phyloP scores from a whole-genome alignment of 2,797 vertebrate genomes.

The Meda fulgida region DNA sequence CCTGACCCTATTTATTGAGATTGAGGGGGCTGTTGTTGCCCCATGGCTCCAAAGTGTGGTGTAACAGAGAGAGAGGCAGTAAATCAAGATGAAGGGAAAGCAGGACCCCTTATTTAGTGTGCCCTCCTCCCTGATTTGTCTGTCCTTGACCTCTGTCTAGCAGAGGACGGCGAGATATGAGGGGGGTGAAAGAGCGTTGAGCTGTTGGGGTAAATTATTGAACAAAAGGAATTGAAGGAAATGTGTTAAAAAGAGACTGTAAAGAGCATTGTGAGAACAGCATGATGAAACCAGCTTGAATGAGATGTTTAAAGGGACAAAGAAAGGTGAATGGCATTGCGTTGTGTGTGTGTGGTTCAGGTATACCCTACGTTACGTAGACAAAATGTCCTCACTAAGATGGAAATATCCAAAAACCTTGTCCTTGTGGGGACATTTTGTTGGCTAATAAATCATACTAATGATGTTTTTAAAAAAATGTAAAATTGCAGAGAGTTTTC shows the following conservation, averaged over 20 bases:
- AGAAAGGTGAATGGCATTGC: background rate
- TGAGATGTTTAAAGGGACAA: slow-evolving; percentile 8
- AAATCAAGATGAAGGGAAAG: slow-evolving; percentile 48
- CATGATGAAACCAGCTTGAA: slow-evolving; percentile 8
- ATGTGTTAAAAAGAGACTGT: slow-evolving; percentile 22
- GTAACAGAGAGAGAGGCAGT: slow-evolving; percentile 30
- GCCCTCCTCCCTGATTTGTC: slow-evolving; percentile 46
- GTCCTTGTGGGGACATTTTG: background rate
- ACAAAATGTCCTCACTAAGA: no score
- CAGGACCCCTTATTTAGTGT: slow-evolving; percentile 30
- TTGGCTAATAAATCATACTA: background rate
- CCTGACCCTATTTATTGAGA: slow-evolving; percentile 46
- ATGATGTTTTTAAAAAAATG: background rate
- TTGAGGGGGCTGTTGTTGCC: slow-evolving; percentile 14
- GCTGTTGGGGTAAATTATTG: slow-evolving; percentile 21
- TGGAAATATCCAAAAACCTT: no score
- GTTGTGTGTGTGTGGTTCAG: background rate
- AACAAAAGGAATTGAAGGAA: slow-evolving; percentile 27
- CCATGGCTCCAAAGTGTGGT: slow-evolving; percentile 28
- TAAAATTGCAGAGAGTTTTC: background rate
- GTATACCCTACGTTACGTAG: background rate
- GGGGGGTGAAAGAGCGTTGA: slow-evolving; percentile 29
- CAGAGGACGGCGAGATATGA: slow-evolving; percentile 27
- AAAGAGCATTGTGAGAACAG: background rate
- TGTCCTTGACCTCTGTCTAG: slow-evolving; percentile 46